These are phyloP conservation scores for Zosterops borbonicus DNA, from an alignment of 2,113 vertebrate species.

Conservation along the genomic window DNA sequence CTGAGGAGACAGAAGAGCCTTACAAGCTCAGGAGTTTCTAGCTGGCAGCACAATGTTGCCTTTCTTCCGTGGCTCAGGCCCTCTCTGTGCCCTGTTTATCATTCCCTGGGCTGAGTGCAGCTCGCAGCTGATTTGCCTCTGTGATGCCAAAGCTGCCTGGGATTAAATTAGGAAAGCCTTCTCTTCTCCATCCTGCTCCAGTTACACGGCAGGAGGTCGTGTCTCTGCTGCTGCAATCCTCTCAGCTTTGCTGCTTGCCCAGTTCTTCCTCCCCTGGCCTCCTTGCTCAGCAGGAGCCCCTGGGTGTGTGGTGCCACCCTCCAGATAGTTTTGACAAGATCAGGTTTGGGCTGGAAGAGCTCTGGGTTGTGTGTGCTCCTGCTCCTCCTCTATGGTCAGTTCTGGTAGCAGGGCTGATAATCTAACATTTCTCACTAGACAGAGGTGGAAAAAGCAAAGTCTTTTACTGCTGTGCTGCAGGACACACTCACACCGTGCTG, in stretches of 20 bases:
- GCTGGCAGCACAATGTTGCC: constrained; percentile 55
- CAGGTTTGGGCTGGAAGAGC: not conserved
- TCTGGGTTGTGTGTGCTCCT: not conserved
- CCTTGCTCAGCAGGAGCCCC: not conserved
- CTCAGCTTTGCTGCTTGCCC: not conserved
- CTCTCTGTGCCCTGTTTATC: constrained; percentile 40
- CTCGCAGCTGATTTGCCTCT: constrained; percentile 9
- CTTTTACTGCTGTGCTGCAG: not conserved
- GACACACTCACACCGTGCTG: too few species aligned
- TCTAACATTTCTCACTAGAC: not conserved
- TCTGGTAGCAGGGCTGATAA: not conserved
- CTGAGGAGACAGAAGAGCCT: constrained; percentile 36
- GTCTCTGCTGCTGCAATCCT: not conserved
- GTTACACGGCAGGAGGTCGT: not conserved
- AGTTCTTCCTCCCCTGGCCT: not conserved
- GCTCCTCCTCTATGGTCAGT: not conserved
- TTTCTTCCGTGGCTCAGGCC: constrained; percentile 61
- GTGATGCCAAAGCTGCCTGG: not conserved
- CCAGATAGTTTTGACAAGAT: fast-evolving
- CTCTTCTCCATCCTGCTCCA: not conserved
- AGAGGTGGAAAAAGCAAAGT: not conserved
- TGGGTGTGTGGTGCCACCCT: not conserved
- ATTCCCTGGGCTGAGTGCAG: not conserved
- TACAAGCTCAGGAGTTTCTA: constrained; percentile 23
- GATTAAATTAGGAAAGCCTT: not conserved